Evolutionary conservation across 2,888 invertebrate genomes (phyloP).

Genomic region (Augiades crinisus): DNA sequence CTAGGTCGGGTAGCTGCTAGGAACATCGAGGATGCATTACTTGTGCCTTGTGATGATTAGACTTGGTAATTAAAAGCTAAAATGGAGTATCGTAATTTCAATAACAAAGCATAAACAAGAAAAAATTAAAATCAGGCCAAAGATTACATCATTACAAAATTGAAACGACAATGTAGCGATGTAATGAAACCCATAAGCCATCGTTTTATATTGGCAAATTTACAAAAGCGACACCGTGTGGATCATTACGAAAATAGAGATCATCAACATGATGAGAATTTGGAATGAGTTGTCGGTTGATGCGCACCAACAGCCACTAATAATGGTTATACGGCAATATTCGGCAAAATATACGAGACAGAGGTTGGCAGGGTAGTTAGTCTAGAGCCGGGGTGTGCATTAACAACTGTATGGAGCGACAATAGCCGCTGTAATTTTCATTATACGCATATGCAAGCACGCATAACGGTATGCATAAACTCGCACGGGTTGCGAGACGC

Average conservation of each 20-base stretch:
- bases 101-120: too few relatives aligned
- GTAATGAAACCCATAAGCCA: too few relatives aligned
- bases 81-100: too few relatives aligned
- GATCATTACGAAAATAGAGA: conserved; percentile 26
- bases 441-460: conserved; percentile 38
- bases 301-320: conserved; percentile 22
- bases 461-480: conserved; percentile 35
- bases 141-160: not conserved
- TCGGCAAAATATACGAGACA: conserved; percentile 25
- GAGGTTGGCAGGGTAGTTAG: conserved; percentile 24
- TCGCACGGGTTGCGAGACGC: conserved; percentile 44
- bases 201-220: conserved; percentile 16
- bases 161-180: not conserved
- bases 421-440: conserved; percentile 36
- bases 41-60: not conserved
- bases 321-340: conserved; percentile 25
- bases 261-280: conserved; percentile 26
- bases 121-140: not conserved
- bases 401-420: conserved; percentile 27
- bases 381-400: conserved; percentile 25
- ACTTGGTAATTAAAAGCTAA: conserved; percentile 6
- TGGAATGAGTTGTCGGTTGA: conserved; percentile 20
- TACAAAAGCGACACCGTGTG: conserved; percentile 19
- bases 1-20: conserved; percentile 11
- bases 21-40: conserved; percentile 3